These are phyloP conservation scores for Diaphora mendica DNA, from an alignment of 2,888 invertebrate genomes.

Conservation along the genomic window DNA sequence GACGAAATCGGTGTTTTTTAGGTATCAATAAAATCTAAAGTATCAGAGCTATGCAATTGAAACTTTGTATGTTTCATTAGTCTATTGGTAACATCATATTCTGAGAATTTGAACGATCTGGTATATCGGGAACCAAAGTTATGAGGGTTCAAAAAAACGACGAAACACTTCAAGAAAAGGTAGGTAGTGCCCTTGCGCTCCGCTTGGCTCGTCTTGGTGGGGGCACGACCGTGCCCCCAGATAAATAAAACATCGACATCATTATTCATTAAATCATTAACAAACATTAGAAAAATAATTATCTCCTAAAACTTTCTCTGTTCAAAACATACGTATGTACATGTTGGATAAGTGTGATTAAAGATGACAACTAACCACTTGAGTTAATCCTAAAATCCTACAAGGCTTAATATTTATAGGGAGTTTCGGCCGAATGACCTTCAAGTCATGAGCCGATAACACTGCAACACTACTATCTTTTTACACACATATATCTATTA, in stretches of 20 bases:
- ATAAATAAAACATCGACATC: background rate
- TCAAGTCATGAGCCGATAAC: slow-evolving; percentile 71
- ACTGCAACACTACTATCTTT: slow-evolving; percentile 69
- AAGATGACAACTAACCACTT: slow-evolving; percentile 57
- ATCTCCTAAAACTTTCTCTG: slow-evolving; percentile 32
- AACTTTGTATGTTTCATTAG: no score
- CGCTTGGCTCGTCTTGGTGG: no score
- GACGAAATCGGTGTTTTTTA: no score
- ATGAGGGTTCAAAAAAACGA: no score
- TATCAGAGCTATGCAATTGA: no score
- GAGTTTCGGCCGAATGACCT: slow-evolving; percentile 69
- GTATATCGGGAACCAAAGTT: no score
- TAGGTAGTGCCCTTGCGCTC: no score
- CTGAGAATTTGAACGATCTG: no score
- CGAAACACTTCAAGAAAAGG: no score
- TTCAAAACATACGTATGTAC: slow-evolving; percentile 38
- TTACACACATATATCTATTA: slow-evolving; percentile 67
- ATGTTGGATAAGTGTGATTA: slow-evolving; percentile 44
- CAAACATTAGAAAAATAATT: background rate
- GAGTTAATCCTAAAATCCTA: slow-evolving; percentile 64
- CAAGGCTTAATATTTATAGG: slow-evolving; percentile 60
- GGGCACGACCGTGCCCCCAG: no score
- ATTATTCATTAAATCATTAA: background rate
- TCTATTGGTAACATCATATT: no score
- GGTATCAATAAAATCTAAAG: no score